Conservation (phyloP, 2,888 invertebrate species). For the Parochlus steinenii region DNA sequence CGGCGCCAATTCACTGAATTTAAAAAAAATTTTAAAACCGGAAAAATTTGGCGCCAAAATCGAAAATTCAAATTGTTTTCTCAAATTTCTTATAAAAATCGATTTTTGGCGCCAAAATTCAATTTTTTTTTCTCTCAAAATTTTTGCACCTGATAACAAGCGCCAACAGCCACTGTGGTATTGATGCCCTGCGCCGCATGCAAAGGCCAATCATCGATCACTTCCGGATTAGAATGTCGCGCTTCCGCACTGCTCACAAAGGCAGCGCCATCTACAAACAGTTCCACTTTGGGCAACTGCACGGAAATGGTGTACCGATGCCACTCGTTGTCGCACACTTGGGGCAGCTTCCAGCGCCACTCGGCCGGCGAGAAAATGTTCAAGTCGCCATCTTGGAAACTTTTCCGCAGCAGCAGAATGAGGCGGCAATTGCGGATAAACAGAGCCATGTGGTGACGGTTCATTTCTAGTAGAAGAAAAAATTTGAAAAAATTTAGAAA, state of each 20-base stretch:
- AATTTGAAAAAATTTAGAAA: constrained; percentile 3
- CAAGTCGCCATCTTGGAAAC: constrained; percentile 82
- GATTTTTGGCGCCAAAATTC: constrained; percentile 11
- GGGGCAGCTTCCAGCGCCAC: constrained; percentile 94
- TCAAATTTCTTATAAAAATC: neutral
- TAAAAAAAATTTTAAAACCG: constrained; percentile 6
- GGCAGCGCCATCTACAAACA: constrained; percentile 69
- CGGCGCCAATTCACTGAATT: too few species aligned
- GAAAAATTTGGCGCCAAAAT: constrained; percentile 10
- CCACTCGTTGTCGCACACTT: constrained; percentile 97
- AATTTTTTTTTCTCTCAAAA: too few species aligned
- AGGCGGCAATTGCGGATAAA: constrained; percentile 95
- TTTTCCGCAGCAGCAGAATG: constrained; percentile 75
- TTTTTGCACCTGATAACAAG: constrained; percentile 99
- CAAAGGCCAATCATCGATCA: constrained; percentile 98
- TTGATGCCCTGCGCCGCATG: constrained; percentile 89
- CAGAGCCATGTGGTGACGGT: constrained; percentile 94
- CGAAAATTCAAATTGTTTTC: constrained; percentile 3
- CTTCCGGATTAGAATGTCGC: constrained; percentile 72
- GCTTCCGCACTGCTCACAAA: constrained; percentile 29
- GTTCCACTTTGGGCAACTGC: constrained; percentile 75
- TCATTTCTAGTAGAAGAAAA: constrained; percentile 69
- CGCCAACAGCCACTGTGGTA: constrained; percentile 87
- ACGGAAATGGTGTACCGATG: constrained; percentile 94
- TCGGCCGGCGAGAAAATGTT: constrained; percentile 95